phyloP scores from a whole-genome alignment of 2,797 vertebrate genomes.

The Crossoptilon crossoptilon region DNA sequence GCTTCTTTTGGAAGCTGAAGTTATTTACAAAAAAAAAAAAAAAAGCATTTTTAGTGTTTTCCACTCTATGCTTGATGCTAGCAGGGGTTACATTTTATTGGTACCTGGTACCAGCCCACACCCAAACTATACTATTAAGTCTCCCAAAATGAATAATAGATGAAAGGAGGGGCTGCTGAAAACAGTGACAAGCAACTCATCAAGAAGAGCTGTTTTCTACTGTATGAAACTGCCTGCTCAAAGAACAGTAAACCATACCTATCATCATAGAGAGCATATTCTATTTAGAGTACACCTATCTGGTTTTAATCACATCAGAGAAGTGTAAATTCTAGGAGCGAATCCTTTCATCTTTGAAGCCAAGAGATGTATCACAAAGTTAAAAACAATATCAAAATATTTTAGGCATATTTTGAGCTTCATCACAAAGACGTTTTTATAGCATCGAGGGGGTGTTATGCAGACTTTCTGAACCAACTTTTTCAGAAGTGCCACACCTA shows the following conservation, averaged over 20 bases:
- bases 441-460: conserved; percentile 28
- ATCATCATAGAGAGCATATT: conserved; percentile 56
- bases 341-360: conserved; percentile 76
- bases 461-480: conserved; percentile 27
- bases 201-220: conserved; percentile 76
- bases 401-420: conserved; percentile 61
- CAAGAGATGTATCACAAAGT: conserved; percentile 72
- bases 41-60: background rate
- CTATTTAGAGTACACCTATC: conserved; percentile 75
- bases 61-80: background rate
- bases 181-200: conserved; percentile 77
- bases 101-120: conserved; percentile 62
- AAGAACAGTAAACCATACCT: conserved; percentile 62
- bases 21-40: background rate
- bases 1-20: background rate
- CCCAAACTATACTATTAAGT: conserved; percentile 70
- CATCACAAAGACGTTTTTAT: conserved; percentile 61
- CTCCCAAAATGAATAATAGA: conserved; percentile 80
- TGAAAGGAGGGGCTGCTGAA: conserved; percentile 77
- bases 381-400: conserved; percentile 71
- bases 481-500: conserved; percentile 6
- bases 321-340: conserved; percentile 63
- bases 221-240: conserved; percentile 71
- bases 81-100: conserved; percentile 49
- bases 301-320: conserved; percentile 71